Evolutionary conservation across 1,140 invertebrate genomes (phyloP).

Genomic region (Ceratosolen fusciceps): DNA sequence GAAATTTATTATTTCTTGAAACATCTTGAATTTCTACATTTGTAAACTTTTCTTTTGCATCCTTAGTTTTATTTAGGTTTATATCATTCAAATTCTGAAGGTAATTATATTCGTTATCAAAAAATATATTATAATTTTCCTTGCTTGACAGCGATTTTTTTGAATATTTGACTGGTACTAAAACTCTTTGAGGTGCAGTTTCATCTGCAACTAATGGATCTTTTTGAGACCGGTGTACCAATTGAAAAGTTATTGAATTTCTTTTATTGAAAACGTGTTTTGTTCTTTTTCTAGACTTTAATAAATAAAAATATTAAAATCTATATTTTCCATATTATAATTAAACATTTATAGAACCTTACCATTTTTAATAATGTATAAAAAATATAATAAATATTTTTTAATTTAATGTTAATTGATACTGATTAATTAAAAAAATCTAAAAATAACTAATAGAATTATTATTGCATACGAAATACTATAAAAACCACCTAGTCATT

Average conservation of each 20-base stretch:
- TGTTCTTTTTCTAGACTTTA: slow-evolving; percentile 76
- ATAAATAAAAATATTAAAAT: slow-evolving; percentile 7
- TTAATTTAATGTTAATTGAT: no score
- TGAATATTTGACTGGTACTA: slow-evolving; percentile 75
- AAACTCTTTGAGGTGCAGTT: slow-evolving; percentile 87
- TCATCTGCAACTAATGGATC: slow-evolving; percentile 93
- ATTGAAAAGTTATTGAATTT: slow-evolving; percentile 89
- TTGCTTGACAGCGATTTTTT: slow-evolving; percentile 78
- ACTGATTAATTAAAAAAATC: no score
- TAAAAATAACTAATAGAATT: no score
- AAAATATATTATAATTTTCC: slow-evolving; percentile 93
- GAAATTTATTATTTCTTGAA: slow-evolving; percentile 57
- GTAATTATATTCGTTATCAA: slow-evolving; percentile 97
- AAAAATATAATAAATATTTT: no score
- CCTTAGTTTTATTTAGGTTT: slow-evolving; percentile 68
- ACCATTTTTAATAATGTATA: background rate
- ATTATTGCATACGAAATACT: no score
- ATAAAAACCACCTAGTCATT: no score
- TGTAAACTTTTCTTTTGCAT: slow-evolving; percentile 59
- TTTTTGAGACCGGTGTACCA: slow-evolving; percentile 92
- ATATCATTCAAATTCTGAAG: slow-evolving; percentile 90
- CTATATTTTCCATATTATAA: background rate
- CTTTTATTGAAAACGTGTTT: slow-evolving; percentile 95
- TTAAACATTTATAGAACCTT: background rate
- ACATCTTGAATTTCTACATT: background rate